A percentile compares a stretch with the other conserved stretches of the same genome.
These are phyloP conservation scores for Glaucomys volans DNA, from an alignment of 2,113 vertebrate genomes.

Conservation along the genomic window DNA sequence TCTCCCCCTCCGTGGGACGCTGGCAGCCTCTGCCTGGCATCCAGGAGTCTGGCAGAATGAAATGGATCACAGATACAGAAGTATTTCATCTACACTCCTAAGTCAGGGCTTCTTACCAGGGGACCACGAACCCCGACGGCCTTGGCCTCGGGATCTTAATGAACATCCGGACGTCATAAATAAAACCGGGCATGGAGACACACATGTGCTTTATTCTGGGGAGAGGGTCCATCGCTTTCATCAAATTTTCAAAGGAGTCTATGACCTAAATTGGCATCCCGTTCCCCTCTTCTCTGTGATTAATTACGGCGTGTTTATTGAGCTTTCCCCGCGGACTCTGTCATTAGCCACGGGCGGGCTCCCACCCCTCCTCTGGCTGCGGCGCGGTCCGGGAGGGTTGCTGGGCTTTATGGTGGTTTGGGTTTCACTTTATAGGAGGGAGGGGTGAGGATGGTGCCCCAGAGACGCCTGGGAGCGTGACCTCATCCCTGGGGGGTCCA, in stretches of 20 bases:
- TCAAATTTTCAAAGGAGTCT: conserved; percentile 70
- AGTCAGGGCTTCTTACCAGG: neutral
- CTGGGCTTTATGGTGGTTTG: conserved; percentile 41
- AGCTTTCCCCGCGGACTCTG: conserved; percentile 51
- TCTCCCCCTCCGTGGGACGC: neutral
- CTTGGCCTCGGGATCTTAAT: neutral
- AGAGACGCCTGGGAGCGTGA: conserved; percentile 30
- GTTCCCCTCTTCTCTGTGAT: conserved; percentile 64
- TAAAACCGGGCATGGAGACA: neutral
- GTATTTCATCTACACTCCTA: neutral
- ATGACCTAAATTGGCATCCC: conserved; percentile 67
- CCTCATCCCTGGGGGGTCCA: conserved; percentile 75
- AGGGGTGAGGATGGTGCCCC: neutral
- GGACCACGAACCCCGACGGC: neutral
- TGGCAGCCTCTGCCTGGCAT: neutral
- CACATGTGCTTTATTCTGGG: neutral
- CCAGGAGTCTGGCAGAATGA: neutral
- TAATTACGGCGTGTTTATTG: conserved; percentile 74
- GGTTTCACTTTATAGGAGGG: conserved; percentile 64
- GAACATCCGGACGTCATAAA: neutral
- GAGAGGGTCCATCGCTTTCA: conserved; percentile 45
- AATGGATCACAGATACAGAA: neutral
- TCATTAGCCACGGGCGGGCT: conserved; percentile 50
- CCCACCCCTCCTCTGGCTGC: conserved; percentile 21
- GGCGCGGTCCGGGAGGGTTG: neutral